These are phyloP conservation scores for Harmothoe impar DNA, from an alignment of 2,888 invertebrate species.

Conservation along the genomic window DNA sequence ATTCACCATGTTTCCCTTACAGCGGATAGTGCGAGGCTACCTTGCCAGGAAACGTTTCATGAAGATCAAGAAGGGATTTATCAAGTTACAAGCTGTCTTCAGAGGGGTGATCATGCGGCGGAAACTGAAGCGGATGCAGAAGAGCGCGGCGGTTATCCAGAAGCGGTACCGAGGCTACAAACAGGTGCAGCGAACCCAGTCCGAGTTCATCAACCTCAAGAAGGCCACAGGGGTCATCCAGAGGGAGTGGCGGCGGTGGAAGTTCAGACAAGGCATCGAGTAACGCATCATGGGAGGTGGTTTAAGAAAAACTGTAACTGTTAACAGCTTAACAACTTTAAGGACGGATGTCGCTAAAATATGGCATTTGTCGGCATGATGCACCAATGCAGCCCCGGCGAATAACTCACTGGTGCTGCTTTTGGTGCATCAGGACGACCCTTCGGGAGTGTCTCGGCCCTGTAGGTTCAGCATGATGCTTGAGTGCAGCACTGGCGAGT, in stretches of 20 bases:
- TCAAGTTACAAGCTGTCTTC: constrained; percentile 58
- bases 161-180: constrained; percentile 51
- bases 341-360: no score
- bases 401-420: no score
- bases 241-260: constrained; percentile 62
- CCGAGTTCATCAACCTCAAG: constrained; percentile 59
- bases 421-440: no score
- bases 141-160: constrained; percentile 60
- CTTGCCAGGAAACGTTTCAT: constrained; percentile 59
- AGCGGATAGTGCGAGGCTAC: constrained; percentile 58
- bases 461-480: no score
- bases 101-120: constrained; percentile 51
- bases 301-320: no score
- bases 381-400: no score
- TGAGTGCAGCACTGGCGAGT: no score
- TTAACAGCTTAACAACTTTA: no score
- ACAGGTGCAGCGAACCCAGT: constrained; percentile 17
- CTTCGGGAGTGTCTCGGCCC: no score
- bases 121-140: constrained; percentile 32
- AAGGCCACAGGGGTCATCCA: constrained; percentile 63
- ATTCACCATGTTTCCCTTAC: constrained; percentile 6
- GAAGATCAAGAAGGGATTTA: constrained; percentile 59
- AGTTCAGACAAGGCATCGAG: constrained; percentile 62
- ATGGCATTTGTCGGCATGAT: no score
- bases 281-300: constrained; percentile 35